phyloP scores from a whole-genome alignment of 2,888 invertebrate genomes.

The Carabus problematicus region DNA sequence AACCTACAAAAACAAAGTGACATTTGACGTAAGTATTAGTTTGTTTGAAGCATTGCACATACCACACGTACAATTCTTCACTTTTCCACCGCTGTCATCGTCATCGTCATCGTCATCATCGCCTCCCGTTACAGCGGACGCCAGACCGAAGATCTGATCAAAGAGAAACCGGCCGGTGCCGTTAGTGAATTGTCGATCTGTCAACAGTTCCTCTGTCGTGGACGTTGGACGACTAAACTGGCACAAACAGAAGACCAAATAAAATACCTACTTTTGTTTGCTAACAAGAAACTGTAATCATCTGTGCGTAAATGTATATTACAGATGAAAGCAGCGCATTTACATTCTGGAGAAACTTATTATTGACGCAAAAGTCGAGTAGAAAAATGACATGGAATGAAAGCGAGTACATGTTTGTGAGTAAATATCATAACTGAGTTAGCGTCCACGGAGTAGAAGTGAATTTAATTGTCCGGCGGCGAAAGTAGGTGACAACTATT shows the following conservation, averaged over 20 bases:
- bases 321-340: too few species aligned
- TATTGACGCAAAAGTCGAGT: too few species aligned
- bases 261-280: conserved; percentile 5
- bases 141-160: conserved; percentile 75
- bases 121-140: conserved; percentile 62
- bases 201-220: conserved; percentile 46
- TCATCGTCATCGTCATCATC: conserved; percentile 67
- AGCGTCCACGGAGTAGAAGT: too few species aligned
- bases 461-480: neutral
- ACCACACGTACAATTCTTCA: conserved; percentile 79
- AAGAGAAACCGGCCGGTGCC: conserved; percentile 74
- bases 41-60: too few species aligned
- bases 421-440: too few species aligned
- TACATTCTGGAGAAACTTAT: too few species aligned
- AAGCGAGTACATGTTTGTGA: too few species aligned
- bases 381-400: too few species aligned
- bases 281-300: too few species aligned
- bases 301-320: too few species aligned
- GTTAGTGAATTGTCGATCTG: conserved; percentile 52
- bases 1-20: too few species aligned
- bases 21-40: too few species aligned
- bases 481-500: conserved; percentile 23
- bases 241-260: conserved; percentile 28
- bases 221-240: conserved; percentile 40
- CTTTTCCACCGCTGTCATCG: conserved; percentile 61